Evolutionary conservation across 2,888 invertebrate genomes (phyloP).

Genomic region (Drosophila neotestacea): DNA sequence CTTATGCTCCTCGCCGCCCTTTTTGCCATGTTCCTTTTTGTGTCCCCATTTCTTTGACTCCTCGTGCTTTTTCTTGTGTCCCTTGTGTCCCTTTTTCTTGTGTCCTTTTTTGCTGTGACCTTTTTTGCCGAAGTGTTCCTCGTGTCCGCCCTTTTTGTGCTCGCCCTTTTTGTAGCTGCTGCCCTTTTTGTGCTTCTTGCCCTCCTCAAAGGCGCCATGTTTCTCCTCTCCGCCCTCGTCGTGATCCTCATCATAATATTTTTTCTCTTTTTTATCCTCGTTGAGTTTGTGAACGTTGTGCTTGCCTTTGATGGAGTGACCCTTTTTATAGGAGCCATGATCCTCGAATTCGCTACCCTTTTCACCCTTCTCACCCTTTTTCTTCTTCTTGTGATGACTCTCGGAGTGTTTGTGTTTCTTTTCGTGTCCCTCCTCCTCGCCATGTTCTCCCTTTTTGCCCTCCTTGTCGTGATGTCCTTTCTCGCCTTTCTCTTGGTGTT

Average conservation of each 20-base stretch:
- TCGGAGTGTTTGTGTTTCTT: conserved; percentile 86
- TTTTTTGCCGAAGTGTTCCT: conserved; percentile 92
- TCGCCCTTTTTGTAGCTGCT: conserved; percentile 93
- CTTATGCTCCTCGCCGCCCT: conserved; percentile 92
- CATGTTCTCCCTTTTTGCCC: conserved; percentile 86
- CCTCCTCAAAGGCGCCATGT: conserved; percentile 92
- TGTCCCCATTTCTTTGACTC: conserved; percentile 92
- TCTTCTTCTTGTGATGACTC: conserved; percentile 85
- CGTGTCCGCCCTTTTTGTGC: conserved; percentile 91
- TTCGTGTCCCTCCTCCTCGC: conserved; percentile 86
- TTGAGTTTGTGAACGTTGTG: conserved; percentile 94
- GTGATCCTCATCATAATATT: conserved; percentile 94
- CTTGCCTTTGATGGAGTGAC: conserved; percentile 94
- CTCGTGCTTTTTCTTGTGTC: conserved; percentile 91
- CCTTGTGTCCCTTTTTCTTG: conserved; percentile 92
- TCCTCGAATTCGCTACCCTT: conserved; percentile 86
- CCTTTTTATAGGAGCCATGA: conserved; percentile 91
- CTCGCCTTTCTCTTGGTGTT: conserved; percentile 88
- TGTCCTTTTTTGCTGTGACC: conserved; percentile 92
- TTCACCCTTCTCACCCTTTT: conserved; percentile 86
- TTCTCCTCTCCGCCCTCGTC: conserved; percentile 93
- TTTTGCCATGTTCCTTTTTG: conserved; percentile 91
- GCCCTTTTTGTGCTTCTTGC: conserved; percentile 93
- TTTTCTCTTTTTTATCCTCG: conserved; percentile 94
- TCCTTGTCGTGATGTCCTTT: conserved; percentile 91